Evolutionary conservation across 2,888 invertebrate genomes (phyloP), one percentile per base, ranked within the genome.

Genomic region (Drosophila pseudotakahashii): DNA sequence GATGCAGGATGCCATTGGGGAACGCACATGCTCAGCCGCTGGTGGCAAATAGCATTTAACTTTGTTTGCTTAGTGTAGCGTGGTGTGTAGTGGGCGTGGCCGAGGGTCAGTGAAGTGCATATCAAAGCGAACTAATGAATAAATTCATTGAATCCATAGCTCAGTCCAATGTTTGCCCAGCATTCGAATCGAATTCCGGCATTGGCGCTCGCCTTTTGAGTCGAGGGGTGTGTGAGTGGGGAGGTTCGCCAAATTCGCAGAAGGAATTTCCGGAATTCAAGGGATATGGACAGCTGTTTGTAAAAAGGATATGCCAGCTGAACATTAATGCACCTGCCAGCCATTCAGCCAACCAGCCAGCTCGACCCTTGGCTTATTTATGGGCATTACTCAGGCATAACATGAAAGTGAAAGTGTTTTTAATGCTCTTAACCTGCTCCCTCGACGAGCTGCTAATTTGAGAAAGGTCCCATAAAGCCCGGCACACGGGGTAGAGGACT

Each of bases 91-190:
- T 57, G 36, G 69, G 63, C 32, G 36, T 47, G 57, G 54, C 37
- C 59, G 53, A 50, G 57, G 61, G 50, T 48, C 68, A 68, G 55
- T 59, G 75, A 42, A 68, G 51, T 82, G 81, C 81, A 82, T 82
- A 82, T 82, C 81, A 82, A 82, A 82, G 81, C 75, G 71, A 88
- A 88, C 85, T 88, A 82, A 82, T 82, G 81, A 82, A 82, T 82
- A 82, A 85, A 82, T 88, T 82, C 81, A 82, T 79, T 88, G 88
- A 82, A 79, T 88, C 76, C 61, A 59, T 79, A 70, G 77, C 34
- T 71, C 67, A 68, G 79, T 58, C 71, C 60, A 60, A 77, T 75
- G 79, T 87, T 81, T 79, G 71, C 81, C 62, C 58, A 84, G 79
- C 85, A 72, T 84, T 82, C 66, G 81, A 76, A 74, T 55, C 60